These are phyloP conservation scores for Channa striata DNA, from an alignment of 2,797 vertebrate species.

Conservation along the genomic window DNA sequence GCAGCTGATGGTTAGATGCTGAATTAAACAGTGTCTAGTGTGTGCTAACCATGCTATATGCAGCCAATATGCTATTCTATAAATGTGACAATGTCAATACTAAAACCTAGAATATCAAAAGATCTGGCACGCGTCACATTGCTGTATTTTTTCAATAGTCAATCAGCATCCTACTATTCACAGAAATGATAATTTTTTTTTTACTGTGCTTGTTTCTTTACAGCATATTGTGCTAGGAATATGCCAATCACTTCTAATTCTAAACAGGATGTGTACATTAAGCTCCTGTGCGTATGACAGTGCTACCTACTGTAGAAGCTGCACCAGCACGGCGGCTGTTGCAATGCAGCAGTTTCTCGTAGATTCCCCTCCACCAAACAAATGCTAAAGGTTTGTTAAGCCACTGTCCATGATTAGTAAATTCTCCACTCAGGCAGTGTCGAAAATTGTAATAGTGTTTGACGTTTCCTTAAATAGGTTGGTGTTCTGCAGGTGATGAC, in stretches of 20 bases:
- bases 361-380: not conserved
- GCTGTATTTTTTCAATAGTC: slow-evolving; percentile 26
- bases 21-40: slow-evolving; percentile 72
- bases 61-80: slow-evolving; percentile 54
- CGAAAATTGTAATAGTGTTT: too few relatives aligned
- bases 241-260: slow-evolving; percentile 32
- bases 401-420: not conserved
- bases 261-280: slow-evolving; percentile 13
- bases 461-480: too few relatives aligned
- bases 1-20: slow-evolving; percentile 73
- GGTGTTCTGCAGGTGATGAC: not conserved
- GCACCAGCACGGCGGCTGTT: not conserved
- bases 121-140: slow-evolving; percentile 42
- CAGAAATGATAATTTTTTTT: slow-evolving; percentile 3
- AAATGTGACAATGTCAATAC: slow-evolving; percentile 53
- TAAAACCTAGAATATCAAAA: slow-evolving; percentile 47
- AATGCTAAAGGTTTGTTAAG: not conserved
- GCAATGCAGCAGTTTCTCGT: slow-evolving; percentile 17
- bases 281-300: slow-evolving; percentile 13
- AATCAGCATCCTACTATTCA: slow-evolving; percentile 31
- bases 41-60: slow-evolving; percentile 64
- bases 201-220: slow-evolving; percentile 10
- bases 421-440: too few relatives aligned
- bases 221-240: not conserved
- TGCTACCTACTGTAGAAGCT: slow-evolving; percentile 3